A percentile compares a stretch with the other conserved stretches of the same genome.
Conservation (phyloP, 2,113 vertebrate species). For the Pimephales promelas region DNA sequence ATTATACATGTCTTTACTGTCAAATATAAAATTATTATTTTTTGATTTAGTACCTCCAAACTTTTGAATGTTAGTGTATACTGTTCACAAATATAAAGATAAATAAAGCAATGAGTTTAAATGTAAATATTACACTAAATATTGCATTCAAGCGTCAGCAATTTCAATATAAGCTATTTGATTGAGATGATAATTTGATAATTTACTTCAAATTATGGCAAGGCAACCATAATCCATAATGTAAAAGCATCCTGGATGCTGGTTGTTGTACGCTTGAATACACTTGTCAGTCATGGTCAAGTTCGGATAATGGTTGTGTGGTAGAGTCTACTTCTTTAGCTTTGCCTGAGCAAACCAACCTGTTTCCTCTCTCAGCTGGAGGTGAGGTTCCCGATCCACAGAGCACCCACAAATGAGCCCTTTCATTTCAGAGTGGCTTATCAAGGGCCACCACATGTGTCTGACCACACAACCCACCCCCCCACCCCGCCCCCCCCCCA, state of each 20-base stretch:
- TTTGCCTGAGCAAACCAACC: conserved; percentile 12
- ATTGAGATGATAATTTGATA: no score
- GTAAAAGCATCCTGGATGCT: conserved; percentile 7
- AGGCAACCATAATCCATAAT: conserved; percentile 8
- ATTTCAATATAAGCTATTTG: background rate
- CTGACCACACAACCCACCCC: background rate
- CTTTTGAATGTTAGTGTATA: no score
- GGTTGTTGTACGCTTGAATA: background rate
- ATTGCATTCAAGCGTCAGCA: background rate
- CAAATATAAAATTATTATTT: no score
- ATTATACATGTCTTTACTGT: no score
- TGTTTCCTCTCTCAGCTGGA: conserved; percentile 44
- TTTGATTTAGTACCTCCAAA: no score
- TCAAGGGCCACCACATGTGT: conserved; percentile 34
- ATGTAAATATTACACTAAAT: background rate
- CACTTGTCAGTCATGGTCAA: conserved; percentile 48
- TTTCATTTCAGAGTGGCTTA: conserved; percentile 29
- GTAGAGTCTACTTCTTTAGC: conserved; percentile 13
- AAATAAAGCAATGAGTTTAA: background rate
- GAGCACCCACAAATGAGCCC: conserved; percentile 34
- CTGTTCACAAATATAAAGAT: background rate
- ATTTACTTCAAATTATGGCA: background rate
- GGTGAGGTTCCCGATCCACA: conserved; percentile 26
- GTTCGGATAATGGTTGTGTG: conserved; percentile 27
- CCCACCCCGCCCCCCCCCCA: no score